A percentile compares a stretch with the other conserved stretches of the same genome.
These are phyloP conservation scores for Pangasius krempfi DNA, from an alignment of 2,797 vertebrate species.

Conservation along the genomic window DNA sequence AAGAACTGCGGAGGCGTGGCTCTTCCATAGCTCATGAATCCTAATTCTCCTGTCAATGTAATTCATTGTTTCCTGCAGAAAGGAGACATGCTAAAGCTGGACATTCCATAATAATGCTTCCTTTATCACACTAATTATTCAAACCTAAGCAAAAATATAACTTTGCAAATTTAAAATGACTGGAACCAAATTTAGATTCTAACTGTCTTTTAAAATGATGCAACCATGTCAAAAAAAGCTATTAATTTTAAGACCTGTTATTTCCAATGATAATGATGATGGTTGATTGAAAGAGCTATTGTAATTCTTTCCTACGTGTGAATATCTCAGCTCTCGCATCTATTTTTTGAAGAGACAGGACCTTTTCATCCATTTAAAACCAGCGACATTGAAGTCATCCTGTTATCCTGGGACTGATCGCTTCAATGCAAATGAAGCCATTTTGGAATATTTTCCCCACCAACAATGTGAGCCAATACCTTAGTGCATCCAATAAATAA, in stretches of 20 bases:
- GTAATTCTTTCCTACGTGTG: constrained; percentile 28
- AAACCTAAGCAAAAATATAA: not conserved
- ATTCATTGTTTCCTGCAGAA: constrained; percentile 24
- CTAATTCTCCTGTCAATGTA: constrained; percentile 28
- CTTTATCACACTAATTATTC: not conserved
- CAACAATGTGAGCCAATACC: constrained; percentile 33
- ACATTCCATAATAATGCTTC: not conserved
- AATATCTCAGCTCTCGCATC: constrained; percentile 28
- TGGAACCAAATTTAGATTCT: constrained; percentile 12
- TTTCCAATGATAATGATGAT: constrained; percentile 17
- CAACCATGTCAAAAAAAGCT: constrained; percentile 14
- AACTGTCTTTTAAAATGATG: constrained; percentile 18
- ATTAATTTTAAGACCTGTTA: constrained; percentile 34
- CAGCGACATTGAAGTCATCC: constrained; percentile 38
- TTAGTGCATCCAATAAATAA: constrained; percentile 50
- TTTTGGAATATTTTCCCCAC: constrained; percentile 43
- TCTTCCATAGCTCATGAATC: constrained; percentile 45
- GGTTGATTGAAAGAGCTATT: constrained; percentile 44
- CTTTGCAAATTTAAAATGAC: constrained; percentile 3
- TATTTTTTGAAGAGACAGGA: constrained; percentile 48
- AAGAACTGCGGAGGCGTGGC: constrained; percentile 35
- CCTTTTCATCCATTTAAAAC: constrained; percentile 44
- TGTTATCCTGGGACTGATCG: constrained; percentile 46
- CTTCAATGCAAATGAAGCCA: constrained; percentile 52
- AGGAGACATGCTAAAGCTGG: constrained; percentile 8